Base-by-base conservation (phyloP, 2,113 vertebrate species). In the Coregonus clupeaformis region DNA sequence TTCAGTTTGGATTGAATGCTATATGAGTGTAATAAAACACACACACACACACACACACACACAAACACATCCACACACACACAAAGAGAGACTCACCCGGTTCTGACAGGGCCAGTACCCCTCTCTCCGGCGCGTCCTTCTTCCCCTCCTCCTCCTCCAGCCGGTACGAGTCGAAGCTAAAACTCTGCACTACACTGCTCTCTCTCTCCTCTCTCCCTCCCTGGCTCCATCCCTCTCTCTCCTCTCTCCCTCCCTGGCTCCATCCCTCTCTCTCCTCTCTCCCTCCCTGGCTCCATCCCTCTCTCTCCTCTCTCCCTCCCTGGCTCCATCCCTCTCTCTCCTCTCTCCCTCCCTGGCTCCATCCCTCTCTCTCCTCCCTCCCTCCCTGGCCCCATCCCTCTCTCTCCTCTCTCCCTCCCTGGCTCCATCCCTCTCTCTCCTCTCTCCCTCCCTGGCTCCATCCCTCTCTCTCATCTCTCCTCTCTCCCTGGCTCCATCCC, bases 91-190 rank as follows among this genome's bases (percentile, higher is more conserved):
- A 55, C 91, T 96, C 86, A 98, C 97, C 95, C 0, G 96, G 89
- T 79, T 97, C 96, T 14, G 93, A 92, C 86, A 96, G 92, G 69
- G 94, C 90, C 47, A 96, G 92, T 45, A 95, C 78, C 0, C 93
- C 94, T 89, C 94, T 93, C 89, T 95, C n/a, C n/a, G n/a, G n/a
- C n/a, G n/a, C n/a, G n/a, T n/a, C n/a, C n/a, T n/a, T n/a, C n/a
- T n/a, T n/a, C 92, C 93, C 91, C 73, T 93, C 95, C 3, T 95
- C 94, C 84, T 96, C 96, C 82, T 98, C 97, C 89, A 96, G 92
- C 88, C 95, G 96, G 90, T 96, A 95, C 59, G 95, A 94, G 88
- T 98, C 94, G 0, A 98, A 97, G 89, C 96, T 96, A 90, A 95
- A 98, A 92, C 97, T 97, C 92, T 95, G 95, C 87, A 95, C 94